Evolutionary conservation across 1,140 invertebrate species (phyloP), one percentile per base, ranked within the genome.

Genomic region (Leptinotarsa lineolata): DNA sequence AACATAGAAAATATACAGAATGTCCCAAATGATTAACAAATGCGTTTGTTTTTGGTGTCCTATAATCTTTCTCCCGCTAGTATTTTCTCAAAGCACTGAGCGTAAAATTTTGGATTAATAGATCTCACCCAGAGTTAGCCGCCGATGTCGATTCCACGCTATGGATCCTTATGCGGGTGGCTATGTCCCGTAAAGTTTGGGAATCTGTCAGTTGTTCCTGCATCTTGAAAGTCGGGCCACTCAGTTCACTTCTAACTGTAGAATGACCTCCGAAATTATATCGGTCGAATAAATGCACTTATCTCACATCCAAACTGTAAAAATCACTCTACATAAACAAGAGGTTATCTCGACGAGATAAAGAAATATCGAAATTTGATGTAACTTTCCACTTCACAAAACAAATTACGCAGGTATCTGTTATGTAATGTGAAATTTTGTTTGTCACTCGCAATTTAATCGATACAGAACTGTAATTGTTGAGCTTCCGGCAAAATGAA

Each of bases 91-190:
- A 30, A 30, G 6, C 24, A 6, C 24, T 8, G 24, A 30, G 24
- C 30, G 1, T 11, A 39, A 39, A 39, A 4, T 45, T 39, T 24
- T 20, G 71, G 30, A 39, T 39, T 11, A 0, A 3, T 39, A 39
- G 11, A 39, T 39, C 70, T 78, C 72, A 79, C 76, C 78, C 76
- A 22, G 76, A 77, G 71, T 77, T 76, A 8, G 76, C 76, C 15
- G 76, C 76, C 13, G 94, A 94, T 16, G 96, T 97, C 39, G 97
- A 97, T 81, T 92, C 91, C 54, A 78, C 74, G 70, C 77, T 78
- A n/a, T 75, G 71, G 44, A 78, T 78, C 63, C 77, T 75, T 11
- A 78, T 78, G 4, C 75, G 63, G 21, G 73, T 78, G 58, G 77
- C 77, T 8, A 78, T 3, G 22, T 78, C 77, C 68, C 48, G 73